Conservation (phyloP, 2,113 vertebrate genomes). For the Cryptoleucopteryx plumbea region DNA sequence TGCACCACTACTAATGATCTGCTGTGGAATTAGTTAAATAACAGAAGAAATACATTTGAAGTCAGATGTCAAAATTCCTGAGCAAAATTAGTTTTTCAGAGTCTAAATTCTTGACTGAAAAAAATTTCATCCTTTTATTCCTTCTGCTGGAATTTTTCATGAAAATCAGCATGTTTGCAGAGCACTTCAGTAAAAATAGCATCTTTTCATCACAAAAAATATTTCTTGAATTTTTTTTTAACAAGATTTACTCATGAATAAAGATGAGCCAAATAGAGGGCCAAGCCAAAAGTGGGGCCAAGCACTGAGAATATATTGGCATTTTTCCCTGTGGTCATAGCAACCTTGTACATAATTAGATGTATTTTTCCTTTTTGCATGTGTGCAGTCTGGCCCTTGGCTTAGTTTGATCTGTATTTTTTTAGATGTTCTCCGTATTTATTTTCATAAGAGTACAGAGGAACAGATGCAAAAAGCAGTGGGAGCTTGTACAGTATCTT, state of each 20-base stretch:
- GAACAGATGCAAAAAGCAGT: slow-evolving; percentile 8
- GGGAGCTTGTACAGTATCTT: background rate
- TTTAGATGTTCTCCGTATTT: background rate
- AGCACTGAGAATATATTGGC: background rate
- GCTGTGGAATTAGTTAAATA: background rate
- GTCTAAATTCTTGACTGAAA: background rate
- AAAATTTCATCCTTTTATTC: background rate
- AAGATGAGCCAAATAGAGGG: slow-evolving; percentile 41
- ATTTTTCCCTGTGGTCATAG: background rate
- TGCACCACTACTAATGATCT: background rate
- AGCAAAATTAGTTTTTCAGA: background rate
- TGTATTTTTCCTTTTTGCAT: background rate
- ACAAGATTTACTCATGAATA: slow-evolving; percentile 32
- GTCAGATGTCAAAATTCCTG: background rate
- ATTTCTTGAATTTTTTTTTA: background rate
- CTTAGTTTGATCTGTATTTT: slow-evolving; percentile 25
- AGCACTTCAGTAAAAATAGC: slow-evolving; percentile 10
- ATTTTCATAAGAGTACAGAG: slow-evolving; percentile 10
- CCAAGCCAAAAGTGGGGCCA: slow-evolving; percentile 26
- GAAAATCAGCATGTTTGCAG: background rate
- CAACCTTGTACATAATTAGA: slow-evolving; percentile 9
- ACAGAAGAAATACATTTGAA: background rate
- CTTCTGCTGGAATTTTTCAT: background rate
- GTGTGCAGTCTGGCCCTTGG: slow-evolving; percentile 14
- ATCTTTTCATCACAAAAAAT: slow-evolving; percentile 18